phyloP scores from a whole-genome alignment of 2,113 vertebrate genomes.

The Psilopogon haemacephalus region DNA sequence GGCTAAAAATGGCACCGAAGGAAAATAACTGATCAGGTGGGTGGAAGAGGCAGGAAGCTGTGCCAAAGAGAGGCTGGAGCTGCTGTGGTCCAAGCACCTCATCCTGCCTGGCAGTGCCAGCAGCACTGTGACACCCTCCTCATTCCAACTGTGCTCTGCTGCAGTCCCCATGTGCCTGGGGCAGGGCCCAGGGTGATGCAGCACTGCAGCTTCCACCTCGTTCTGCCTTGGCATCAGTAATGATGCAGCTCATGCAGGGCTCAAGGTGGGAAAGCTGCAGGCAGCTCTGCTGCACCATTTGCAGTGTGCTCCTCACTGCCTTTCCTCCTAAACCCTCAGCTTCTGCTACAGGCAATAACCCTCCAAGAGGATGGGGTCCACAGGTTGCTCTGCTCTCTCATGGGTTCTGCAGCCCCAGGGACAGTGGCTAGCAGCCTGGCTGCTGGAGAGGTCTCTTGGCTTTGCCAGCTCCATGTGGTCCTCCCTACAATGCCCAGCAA shows the following conservation, averaged over 20 bases:
- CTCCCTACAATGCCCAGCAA: background rate
- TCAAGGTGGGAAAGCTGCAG: background rate
- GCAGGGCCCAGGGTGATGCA: rapidly evolving
- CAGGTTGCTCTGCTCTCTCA: background rate
- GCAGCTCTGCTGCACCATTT: background rate
- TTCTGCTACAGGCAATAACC: too few species aligned
- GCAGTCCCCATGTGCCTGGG: rapidly evolving
- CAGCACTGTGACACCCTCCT: rapidly evolving
- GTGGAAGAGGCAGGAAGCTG: too few species aligned
- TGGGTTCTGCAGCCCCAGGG: background rate
- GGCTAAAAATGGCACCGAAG: background rate
- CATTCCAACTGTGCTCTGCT: rapidly evolving
- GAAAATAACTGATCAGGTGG: background rate
- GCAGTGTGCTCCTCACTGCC: rapidly evolving
- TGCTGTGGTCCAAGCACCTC: background rate
- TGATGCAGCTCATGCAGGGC: rapidly evolving
- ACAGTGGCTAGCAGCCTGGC: rapidly evolving
- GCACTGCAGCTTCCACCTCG: rapidly evolving
- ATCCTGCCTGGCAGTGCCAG: background rate
- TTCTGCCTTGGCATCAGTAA: rapidly evolving
- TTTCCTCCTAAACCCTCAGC: too few species aligned
- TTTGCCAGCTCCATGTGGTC: background rate
- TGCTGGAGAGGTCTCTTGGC: too few species aligned
- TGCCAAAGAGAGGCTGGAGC: background rate
- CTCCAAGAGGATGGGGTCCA: rapidly evolving